Evolutionary conservation across 1,140 invertebrate species (phyloP), one percentile per base, ranked within the genome.

Genomic region (Dendroctonus valens): DNA sequence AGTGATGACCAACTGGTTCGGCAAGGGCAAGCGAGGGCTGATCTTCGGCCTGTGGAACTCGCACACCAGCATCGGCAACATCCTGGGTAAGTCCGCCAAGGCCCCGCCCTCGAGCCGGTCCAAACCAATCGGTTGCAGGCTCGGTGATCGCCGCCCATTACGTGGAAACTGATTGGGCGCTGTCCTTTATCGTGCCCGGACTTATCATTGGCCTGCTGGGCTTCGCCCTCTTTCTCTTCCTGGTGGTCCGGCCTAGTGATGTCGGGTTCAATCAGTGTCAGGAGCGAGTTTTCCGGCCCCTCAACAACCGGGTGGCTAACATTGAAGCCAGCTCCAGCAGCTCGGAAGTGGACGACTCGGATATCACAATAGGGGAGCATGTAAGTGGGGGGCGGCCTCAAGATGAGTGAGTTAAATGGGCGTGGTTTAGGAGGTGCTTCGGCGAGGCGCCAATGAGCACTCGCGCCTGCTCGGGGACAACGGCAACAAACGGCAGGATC

Each of bases 31-130:
- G 77, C 83, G 88, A 77, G 96, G 96, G 15, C 80, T 98, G 6
- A 95, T 98, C 69, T 97, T 98, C 80, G 96, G 96, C 9, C 84
- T 98, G 9, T 99, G 85, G 96, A 98, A 98, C 80, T 96, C 95
- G 1, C 96, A 98, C 72, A 97, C 96, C 0, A 96, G 93, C 0
- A 83, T 98, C 8, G 96, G 96, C 39, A 98, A 98, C 78, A 97
- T 98, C 75, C 76, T 97, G 52, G 96, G 92, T 77, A 80, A 73
- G 78, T 41, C 4, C 39, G 4, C 26, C 26, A 26, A 3, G 26
- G 26, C 26, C 26, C 26, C 26, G 26, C 26, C 26, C 26, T 26
- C 26, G 26, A 26, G 26, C 26, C 14, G 12, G 26, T 59, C 42
- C 50, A 39, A 42, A 52, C 41, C 40, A 49, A 57, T 42, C 41